Evolutionary conservation across 1,140 invertebrate species (phyloP).

Genomic region (Drosophila sturtevanti): DNA sequence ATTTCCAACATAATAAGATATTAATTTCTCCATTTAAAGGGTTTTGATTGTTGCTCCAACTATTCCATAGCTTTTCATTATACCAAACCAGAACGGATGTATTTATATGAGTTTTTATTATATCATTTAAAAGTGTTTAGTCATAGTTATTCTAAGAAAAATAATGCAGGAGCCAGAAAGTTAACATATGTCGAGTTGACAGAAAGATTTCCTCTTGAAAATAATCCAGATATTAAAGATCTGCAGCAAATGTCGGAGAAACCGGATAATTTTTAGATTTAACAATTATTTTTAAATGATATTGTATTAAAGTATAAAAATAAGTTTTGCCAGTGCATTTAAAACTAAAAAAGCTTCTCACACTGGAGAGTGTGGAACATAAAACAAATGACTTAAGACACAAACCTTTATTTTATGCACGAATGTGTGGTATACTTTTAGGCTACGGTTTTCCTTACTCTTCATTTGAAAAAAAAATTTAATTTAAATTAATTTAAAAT

Average conservation of each 20-base stretch:
- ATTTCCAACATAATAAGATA: not conserved
- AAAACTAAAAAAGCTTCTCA: conserved; percentile 1
- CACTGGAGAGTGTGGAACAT: conserved; percentile 7
- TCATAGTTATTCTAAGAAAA: not conserved
- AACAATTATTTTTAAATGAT: conserved; percentile 3
- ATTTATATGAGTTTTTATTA: conserved; percentile 64
- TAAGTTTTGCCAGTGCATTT: not conserved
- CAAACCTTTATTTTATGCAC: conserved; percentile 11
- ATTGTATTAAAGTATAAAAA: not conserved
- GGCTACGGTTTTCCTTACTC: conserved; percentile 1
- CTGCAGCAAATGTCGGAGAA: conserved; percentile 54
- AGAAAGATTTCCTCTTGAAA: conserved; percentile 55
- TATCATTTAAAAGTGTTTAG: conserved; percentile 47
- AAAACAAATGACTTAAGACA: conserved; percentile 36
- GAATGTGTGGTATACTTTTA: conserved; percentile 32
- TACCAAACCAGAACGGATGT: conserved; percentile 56
- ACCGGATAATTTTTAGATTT: conserved; percentile 59
- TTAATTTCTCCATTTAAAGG: conserved; percentile 17
- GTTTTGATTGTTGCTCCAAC: conserved; percentile 56
- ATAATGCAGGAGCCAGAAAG: not conserved
- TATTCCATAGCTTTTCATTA: conserved; percentile 67
- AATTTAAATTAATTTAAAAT: not conserved
- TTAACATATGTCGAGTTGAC: conserved; percentile 33
- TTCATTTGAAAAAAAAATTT: not conserved
- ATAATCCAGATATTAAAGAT: conserved; percentile 46